Percentiles rank a stretch among this genome's conserved stretches.
Evolutionary conservation across 2,888 invertebrate genomes (phyloP).

Genomic region (Volucella inflata): DNA sequence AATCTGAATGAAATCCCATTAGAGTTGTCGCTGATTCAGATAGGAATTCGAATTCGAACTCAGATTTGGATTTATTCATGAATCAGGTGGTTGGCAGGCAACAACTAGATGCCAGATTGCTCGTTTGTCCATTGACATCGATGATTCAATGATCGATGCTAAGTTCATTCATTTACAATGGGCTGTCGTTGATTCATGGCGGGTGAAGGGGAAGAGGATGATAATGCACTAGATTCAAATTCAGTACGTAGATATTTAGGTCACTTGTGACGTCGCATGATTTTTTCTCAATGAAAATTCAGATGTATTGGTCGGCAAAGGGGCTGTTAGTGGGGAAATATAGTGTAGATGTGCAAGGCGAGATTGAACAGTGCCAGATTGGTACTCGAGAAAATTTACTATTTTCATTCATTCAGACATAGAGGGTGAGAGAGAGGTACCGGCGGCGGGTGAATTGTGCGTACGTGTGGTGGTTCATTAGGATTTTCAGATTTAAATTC

Average conservation of each 20-base stretch:
- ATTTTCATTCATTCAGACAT: slow-evolving; percentile 48
- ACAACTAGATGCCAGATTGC: slow-evolving; percentile 39
- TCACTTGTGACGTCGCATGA: slow-evolving; percentile 48
- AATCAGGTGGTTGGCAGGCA: slow-evolving; percentile 63
- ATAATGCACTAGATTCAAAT: slow-evolving; percentile 6
- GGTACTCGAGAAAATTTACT: slow-evolving; percentile 44
- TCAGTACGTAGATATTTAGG: slow-evolving; percentile 24
- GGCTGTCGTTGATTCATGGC: neutral
- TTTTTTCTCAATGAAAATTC: slow-evolving; percentile 36
- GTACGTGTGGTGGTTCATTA: slow-evolving; percentile 22
- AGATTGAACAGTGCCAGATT: slow-evolving; percentile 35
- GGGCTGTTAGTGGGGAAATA: neutral
- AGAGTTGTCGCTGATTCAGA: neutral
- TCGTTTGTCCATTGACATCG: slow-evolving; percentile 38
- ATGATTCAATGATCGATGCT: slow-evolving; percentile 42
- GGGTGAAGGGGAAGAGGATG: neutral
- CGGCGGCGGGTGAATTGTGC: slow-evolving; percentile 17
- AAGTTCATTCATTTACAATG: slow-evolving; percentile 10
- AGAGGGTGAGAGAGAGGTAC: neutral
- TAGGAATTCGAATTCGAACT: neutral
- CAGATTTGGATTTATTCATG: slow-evolving; percentile 56
- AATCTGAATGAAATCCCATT: slow-evolving; percentile 48
- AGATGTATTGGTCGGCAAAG: neutral
- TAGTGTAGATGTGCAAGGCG: slow-evolving; percentile 28
- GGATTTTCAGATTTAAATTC: slow-evolving; percentile 19